A percentile compares a stretch with the other conserved stretches of the same genome.
Evolutionary conservation across 2,888 invertebrate species (phyloP).

Genomic region (Leptinotarsa tumamoca): DNA sequence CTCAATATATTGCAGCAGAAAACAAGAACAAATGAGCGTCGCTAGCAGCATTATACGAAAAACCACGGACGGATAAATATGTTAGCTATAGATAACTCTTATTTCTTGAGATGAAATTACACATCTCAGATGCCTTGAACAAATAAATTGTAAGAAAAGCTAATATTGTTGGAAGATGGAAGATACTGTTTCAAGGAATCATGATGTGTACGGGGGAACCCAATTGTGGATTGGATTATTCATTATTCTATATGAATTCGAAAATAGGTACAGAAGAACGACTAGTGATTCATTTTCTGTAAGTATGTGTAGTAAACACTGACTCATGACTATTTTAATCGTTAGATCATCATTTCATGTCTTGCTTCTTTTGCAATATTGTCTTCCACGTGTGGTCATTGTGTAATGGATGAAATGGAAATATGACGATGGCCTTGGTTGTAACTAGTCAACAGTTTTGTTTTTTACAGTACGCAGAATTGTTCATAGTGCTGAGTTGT

Average conservation of each 20-base stretch:
- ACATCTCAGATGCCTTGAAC: slow-evolving; percentile 17
- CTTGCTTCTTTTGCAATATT: slow-evolving; percentile 3
- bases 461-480: neutral
- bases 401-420: neutral
- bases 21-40: slow-evolving; percentile 24
- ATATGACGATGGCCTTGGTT: slow-evolving; percentile 1
- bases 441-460: neutral
- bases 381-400: neutral
- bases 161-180: slow-evolving; percentile 22
- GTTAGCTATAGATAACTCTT: slow-evolving; percentile 6
- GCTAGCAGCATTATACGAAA: slow-evolving; percentile 15
- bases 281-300: slow-evolving; percentile 1
- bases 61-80: slow-evolving; percentile 19
- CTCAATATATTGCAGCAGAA: slow-evolving; percentile 25
- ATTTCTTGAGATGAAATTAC: slow-evolving; percentile 11
- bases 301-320: slow-evolving; percentile 1
- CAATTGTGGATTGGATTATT: neutral
- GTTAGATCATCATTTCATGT: slow-evolving; percentile 3
- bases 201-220: slow-evolving; percentile 1
- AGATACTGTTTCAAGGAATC: slow-evolving; percentile 6
- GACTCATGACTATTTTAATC: slow-evolving; percentile 5
- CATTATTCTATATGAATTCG: slow-evolving; percentile 2
- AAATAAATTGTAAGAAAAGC: slow-evolving; percentile 15
- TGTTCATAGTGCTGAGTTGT: neutral
- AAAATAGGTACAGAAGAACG: neutral